phyloP scores from a whole-genome alignment of 2,797 vertebrate genomes.

The Toxotes lorentzi region DNA sequence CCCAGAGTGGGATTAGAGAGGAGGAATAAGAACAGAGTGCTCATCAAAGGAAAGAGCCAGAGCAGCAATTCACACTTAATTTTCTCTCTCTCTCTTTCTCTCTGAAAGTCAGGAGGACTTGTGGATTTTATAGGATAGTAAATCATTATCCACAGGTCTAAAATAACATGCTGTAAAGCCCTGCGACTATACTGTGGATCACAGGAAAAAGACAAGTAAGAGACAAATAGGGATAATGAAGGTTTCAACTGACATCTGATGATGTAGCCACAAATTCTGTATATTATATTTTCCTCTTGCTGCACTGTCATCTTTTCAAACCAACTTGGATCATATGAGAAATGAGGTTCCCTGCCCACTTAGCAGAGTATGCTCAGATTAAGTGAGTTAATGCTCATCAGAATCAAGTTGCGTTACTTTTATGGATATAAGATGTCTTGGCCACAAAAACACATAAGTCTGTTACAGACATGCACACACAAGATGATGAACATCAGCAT shows the following conservation, averaged over 20 bases:
- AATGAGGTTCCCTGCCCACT: not conserved
- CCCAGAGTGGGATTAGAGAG: slow-evolving; percentile 75
- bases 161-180: slow-evolving; percentile 76
- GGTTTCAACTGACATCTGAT: slow-evolving; percentile 8
- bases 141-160: slow-evolving; percentile 79
- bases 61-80: slow-evolving; percentile 74
- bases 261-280: slow-evolving; percentile 3
- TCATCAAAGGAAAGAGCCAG: slow-evolving; percentile 78
- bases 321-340: not conserved
- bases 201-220: slow-evolving; percentile 24
- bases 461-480: not conserved
- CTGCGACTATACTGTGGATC: slow-evolving; percentile 42
- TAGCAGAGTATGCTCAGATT: not conserved
- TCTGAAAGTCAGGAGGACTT: slow-evolving; percentile 63
- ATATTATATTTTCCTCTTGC: not conserved
- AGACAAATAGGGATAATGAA: slow-evolving; percentile 20
- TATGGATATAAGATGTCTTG: not conserved
- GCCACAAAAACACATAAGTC: not conserved
- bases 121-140: slow-evolving; percentile 80
- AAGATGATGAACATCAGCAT: not conserved
- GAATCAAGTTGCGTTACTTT: not conserved
- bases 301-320: slow-evolving; percentile 5
- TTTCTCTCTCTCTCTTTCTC: slow-evolving; percentile 49
- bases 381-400: not conserved
- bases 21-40: slow-evolving; percentile 74